phyloP scores from a whole-genome alignment of 2,888 invertebrate genomes.

The Phasia obesa region DNA sequence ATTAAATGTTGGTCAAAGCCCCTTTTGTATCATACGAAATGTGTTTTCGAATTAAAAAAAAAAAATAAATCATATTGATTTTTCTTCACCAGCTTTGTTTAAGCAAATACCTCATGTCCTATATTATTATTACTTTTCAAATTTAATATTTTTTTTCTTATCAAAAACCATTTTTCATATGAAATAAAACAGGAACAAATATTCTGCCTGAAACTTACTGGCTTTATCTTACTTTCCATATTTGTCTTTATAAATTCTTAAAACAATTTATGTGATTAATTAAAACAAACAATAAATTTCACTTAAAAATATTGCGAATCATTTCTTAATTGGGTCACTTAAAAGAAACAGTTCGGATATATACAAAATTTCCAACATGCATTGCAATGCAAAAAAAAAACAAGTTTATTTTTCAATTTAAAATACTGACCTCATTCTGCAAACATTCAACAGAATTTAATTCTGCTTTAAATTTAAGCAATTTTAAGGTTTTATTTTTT shows the following conservation, averaged over 20 bases:
- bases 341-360: slow-evolving; percentile 22
- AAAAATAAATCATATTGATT: no score
- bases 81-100: no score
- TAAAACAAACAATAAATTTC: slow-evolving; percentile 61
- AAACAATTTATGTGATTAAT: slow-evolving; percentile 49
- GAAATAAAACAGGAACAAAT: not conserved
- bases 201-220: not conserved
- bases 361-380: not conserved
- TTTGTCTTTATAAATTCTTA: slow-evolving; percentile 27
- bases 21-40: no score
- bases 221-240: not conserved
- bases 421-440: slow-evolving; percentile 29
- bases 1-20: no score
- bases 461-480: slow-evolving; percentile 33
- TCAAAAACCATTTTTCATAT: not conserved
- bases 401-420: not conserved
- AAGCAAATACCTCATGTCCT: no score
- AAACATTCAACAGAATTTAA: slow-evolving; percentile 13
- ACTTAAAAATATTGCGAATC: slow-evolving; percentile 47
- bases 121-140: no score
- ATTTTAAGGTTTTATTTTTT: slow-evolving; percentile 28
- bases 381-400: not conserved
- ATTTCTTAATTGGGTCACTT: slow-evolving; percentile 45
- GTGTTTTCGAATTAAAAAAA: no score
- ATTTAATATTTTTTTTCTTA: not conserved